Conservation (phyloP, 2,888 invertebrate genomes). For the Steinernema hermaphroditum region DNA sequence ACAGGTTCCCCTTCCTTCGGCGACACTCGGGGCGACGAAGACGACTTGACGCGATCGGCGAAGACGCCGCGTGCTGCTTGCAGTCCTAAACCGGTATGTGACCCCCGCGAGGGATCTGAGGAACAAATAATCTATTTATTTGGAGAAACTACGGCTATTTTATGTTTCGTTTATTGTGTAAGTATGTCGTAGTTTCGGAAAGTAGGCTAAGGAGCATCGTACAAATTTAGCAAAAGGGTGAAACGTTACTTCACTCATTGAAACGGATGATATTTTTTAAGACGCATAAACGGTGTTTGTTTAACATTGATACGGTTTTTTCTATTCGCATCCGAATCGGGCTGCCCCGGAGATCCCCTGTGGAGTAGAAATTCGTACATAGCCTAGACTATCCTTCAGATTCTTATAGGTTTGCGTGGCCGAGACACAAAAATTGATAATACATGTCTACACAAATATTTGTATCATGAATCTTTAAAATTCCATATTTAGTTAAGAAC, state of each 20-base stretch:
- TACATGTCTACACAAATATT: no score
- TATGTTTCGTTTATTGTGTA: background rate
- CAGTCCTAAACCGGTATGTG: conserved; percentile 18
- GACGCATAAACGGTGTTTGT: no score
- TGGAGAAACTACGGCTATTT: conserved; percentile 21
- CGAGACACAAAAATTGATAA: no score
- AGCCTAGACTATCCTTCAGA: no score
- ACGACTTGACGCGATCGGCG: background rate
- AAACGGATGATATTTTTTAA: background rate
- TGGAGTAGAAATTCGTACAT: no score
- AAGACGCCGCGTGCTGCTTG: conserved; percentile 4
- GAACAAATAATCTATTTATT: conserved; percentile 27
- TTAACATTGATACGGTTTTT: no score
- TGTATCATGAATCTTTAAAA: no score
- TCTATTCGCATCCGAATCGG: no score
- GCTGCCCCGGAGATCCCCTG: no score
- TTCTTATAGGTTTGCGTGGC: no score
- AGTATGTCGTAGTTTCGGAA: background rate
- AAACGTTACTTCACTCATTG: background rate
- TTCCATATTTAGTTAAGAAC: no score
- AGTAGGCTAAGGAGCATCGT: background rate
- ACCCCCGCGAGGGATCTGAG: conserved; percentile 29
- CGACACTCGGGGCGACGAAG: background rate
- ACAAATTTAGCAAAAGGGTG: background rate
- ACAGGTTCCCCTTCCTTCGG: conserved; percentile 6